Conservation (phyloP, 2,888 invertebrate genomes). For the Sinhomidia bicolor region DNA sequence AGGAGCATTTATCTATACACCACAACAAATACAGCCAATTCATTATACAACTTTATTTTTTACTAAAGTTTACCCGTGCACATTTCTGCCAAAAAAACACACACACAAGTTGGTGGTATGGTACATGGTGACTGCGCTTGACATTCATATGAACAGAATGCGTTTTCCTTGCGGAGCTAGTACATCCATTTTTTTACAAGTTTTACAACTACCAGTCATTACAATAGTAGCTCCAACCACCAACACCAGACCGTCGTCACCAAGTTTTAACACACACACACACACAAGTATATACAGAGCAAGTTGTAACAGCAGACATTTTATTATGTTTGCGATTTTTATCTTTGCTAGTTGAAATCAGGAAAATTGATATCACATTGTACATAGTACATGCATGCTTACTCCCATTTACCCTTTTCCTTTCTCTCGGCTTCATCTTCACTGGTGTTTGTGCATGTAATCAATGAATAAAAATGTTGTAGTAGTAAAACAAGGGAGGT, state of each 20-base stretch:
- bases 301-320: background rate
- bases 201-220: slow-evolving; percentile 6
- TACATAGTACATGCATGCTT: background rate
- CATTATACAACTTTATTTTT: slow-evolving; percentile 19
- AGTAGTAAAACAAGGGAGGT: too few relatives aligned
- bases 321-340: slow-evolving; percentile 34
- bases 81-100: slow-evolving; percentile 42
- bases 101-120: slow-evolving; percentile 36
- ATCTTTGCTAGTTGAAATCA: slow-evolving; percentile 20
- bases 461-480: slow-evolving; percentile 45
- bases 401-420: background rate
- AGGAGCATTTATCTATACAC: background rate
- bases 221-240: background rate
- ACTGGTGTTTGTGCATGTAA: background rate
- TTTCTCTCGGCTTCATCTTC: background rate
- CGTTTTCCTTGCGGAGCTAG: too few relatives aligned
- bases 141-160: slow-evolving; percentile 64
- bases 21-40: background rate
- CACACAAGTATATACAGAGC: too few relatives aligned
- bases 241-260: background rate
- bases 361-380: slow-evolving; percentile 52
- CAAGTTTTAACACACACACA: background rate
- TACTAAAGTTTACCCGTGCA: background rate
- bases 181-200: too few relatives aligned
- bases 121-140: slow-evolving; percentile 53